phyloP scores from a whole-genome alignment of 1,140 invertebrate genomes.

The Drosophila sp. region DNA sequence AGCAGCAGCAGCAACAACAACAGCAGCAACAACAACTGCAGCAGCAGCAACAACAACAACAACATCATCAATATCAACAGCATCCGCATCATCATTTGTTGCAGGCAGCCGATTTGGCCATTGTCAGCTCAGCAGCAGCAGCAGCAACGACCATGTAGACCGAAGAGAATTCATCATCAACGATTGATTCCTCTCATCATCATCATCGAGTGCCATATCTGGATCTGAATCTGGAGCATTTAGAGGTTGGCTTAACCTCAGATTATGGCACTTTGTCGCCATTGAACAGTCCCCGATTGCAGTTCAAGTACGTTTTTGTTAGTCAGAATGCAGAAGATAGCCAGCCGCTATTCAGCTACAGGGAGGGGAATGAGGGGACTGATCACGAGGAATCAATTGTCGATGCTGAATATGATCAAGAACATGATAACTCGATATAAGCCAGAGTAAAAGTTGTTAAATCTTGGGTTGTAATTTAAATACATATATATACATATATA shows the following conservation, averaged over 20 bases:
- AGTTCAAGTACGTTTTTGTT: constrained; percentile 48
- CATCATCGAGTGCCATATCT: constrained; percentile 24
- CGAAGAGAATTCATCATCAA: constrained; percentile 68
- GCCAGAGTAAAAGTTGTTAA: constrained; percentile 51
- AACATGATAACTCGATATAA: constrained; percentile 18
- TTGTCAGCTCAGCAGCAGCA: constrained; percentile 67
- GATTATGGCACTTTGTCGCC: constrained; percentile 68
- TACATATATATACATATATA: constrained; percentile 47
- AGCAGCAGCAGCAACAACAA: constrained; percentile 72
- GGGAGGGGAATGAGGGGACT: constrained; percentile 7
- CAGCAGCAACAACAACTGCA: constrained; percentile 75
- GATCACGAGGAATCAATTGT: constrained; percentile 55
- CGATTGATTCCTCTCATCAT: constrained; percentile 44
- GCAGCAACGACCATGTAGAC: constrained; percentile 80
- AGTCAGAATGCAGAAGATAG: constrained; percentile 43
- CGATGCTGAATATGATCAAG: constrained; percentile 66
- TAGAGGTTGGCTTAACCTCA: constrained; percentile 62
- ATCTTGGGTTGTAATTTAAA: constrained; percentile 66
- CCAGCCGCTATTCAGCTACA: constrained; percentile 51
- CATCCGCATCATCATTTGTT: constrained; percentile 79
- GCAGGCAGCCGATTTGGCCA: constrained; percentile 78
- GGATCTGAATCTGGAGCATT: constrained; percentile 55
- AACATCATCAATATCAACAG: constrained; percentile 56
- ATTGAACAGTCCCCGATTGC: constrained; percentile 50
- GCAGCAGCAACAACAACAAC: constrained; percentile 75